These are phyloP conservation scores for Aquatica leii DNA, from an alignment of 2,888 invertebrate species.

Conservation along the genomic window DNA sequence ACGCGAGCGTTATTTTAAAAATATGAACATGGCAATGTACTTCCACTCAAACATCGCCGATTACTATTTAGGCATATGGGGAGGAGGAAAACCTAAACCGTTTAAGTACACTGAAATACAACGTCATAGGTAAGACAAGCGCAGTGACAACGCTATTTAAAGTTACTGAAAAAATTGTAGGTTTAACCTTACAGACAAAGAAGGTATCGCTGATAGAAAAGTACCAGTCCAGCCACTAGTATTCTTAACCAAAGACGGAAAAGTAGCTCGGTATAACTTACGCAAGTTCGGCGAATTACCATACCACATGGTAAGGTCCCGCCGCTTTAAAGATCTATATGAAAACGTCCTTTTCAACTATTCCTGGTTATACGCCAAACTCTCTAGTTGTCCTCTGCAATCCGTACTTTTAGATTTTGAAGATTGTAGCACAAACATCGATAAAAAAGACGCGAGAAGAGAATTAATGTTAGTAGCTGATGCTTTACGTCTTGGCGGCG, in stretches of 20 bases:
- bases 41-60: slow-evolving; percentile 98
- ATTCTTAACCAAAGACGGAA: slow-evolving; percentile 90
- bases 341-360: slow-evolving; percentile 96
- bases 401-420: slow-evolving; percentile 95
- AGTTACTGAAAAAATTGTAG: slow-evolving; percentile 56
- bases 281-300: slow-evolving; percentile 97
- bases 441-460: slow-evolving; percentile 82
- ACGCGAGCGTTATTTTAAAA: slow-evolving; percentile 94
- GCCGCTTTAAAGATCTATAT: slow-evolving; percentile 89
- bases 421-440: slow-evolving; percentile 85
- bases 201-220: slow-evolving; percentile 91
- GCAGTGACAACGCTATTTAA: too few relatives aligned
- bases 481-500: slow-evolving; percentile 91
- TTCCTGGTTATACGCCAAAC: slow-evolving; percentile 95
- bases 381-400: slow-evolving; percentile 94
- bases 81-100: slow-evolving; percentile 92
- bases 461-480: slow-evolving; percentile 94
- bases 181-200: slow-evolving; percentile 86
- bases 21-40: slow-evolving; percentile 95
- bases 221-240: slow-evolving; percentile 94
- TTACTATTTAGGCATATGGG: slow-evolving; percentile 97
- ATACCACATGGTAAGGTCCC: slow-evolving; percentile 90
- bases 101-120: slow-evolving; percentile 98
- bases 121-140: slow-evolving; percentile 71
- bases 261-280: slow-evolving; percentile 89